phyloP scores from a whole-genome alignment of 2,113 vertebrate genomes.

The Melanotaenia duboulayi region DNA sequence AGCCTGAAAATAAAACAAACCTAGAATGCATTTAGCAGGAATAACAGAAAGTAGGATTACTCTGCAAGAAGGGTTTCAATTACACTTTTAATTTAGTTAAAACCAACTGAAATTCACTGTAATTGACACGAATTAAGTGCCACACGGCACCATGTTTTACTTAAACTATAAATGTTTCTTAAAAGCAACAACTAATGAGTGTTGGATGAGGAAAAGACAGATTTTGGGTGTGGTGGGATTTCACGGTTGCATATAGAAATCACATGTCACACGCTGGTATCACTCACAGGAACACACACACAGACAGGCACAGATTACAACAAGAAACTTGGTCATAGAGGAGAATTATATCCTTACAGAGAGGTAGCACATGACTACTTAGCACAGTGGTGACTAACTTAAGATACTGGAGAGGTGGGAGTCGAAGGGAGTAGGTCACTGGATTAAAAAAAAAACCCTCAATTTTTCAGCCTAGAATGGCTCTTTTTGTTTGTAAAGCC shows the following conservation, averaged over 20 bases:
- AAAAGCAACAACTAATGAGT: background rate
- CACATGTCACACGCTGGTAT: conserved; percentile 21
- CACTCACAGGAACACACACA: conserved; percentile 14
- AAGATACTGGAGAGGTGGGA: conserved; percentile 30
- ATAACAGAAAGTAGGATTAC: background rate
- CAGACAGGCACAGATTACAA: conserved; percentile 30
- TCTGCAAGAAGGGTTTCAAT: background rate
- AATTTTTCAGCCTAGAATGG: background rate
- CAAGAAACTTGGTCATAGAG: conserved; percentile 36
- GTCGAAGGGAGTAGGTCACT: background rate
- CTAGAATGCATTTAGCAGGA: background rate
- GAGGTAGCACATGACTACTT: conserved; percentile 71
- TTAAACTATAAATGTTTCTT: background rate
- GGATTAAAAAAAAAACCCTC: conserved; percentile 27
- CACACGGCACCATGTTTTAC: background rate
- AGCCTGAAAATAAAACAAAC: background rate
- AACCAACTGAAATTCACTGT: background rate
- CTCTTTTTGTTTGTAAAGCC: background rate
- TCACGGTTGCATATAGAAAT: conserved; percentile 18
- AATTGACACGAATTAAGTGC: background rate
- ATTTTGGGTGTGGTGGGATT: background rate
- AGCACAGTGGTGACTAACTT: conserved; percentile 59
- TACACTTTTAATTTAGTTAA: background rate
- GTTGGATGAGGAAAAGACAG: background rate
- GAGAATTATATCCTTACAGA: conserved; percentile 57